Base-by-base conservation (phyloP, 2,888 invertebrate species). In the Merodon equestris region DNA sequence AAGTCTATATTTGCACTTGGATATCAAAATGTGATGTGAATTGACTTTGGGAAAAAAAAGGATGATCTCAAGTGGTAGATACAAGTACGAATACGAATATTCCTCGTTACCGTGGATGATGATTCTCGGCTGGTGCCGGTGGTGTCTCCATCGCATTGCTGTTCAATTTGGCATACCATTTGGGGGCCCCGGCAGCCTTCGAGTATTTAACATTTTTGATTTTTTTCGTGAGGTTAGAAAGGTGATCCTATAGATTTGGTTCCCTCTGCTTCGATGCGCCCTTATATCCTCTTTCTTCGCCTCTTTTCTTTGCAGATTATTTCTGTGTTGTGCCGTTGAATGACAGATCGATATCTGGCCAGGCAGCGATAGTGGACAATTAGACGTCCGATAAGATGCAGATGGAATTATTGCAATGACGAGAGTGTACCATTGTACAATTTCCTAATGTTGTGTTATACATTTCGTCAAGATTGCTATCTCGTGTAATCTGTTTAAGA, bases 11-110 rank as follows among this genome's bases (percentile, higher is more conserved):
- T 79, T 79, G 79, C 79, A 79, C 79, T 79, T 51, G 9, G 74
- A 79, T 79, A 79, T 79, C 74, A 79, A 79, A 79, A 79, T 79
- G 74, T 79, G 79, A 79, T 79, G 79, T 79, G 79, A 79, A 79
- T 64, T 70, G 74, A 79, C 79, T 74, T 63, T 10, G 66, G 60
- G 3, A n/a, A 60, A 72, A 60, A 45, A 76, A 27, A 27, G 3
- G 54, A 72, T 53, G 38, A 76, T 76, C 72, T 76, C 71, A 38
- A 76, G 68, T 63, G 68, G 68, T 66, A 27, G 27, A 27, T 7
- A 27, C 27, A 27, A 27, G 27, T 27, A 27, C 27, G 27, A 7
- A 27, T 27, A 27, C 27, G 27, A 27, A 27, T 27, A 53, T 64
- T 68, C 63, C 44, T 60, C 60, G 48, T 40, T 15, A 9, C 27